Conservation (phyloP, 2,113 vertebrate species). For the Talpa occidentalis region DNA sequence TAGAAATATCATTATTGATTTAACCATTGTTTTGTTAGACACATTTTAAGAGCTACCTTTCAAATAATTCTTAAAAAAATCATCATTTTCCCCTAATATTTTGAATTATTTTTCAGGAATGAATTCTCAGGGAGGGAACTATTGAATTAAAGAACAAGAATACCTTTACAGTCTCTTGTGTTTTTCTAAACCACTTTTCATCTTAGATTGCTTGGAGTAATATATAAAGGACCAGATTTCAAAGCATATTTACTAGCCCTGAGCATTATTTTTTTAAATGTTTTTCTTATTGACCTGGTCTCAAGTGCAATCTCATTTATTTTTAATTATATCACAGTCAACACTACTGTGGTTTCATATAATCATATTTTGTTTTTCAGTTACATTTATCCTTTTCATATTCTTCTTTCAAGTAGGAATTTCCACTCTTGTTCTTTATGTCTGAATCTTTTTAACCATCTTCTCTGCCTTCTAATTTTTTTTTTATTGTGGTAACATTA, state of each 20-base stretch:
- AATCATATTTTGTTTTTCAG: neutral
- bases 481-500: too few species aligned
- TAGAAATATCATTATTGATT: neutral
- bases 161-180: neutral
- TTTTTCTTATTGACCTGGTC: neutral
- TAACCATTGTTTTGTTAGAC: neutral
- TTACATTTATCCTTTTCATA: neutral
- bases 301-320: neutral
- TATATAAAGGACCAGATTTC: neutral
- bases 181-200: constrained; percentile 45
- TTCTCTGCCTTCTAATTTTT: neutral
- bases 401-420: neutral
- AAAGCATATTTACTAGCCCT: neutral
- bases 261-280: neutral
- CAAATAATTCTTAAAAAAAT: constrained; percentile 24
- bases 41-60: constrained; percentile 3
- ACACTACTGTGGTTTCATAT: neutral
- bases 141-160: constrained; percentile 9
- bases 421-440: neutral
- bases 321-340: neutral
- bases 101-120: constrained; percentile 52
- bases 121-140: neutral
- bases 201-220: neutral
- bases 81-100: neutral
- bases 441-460: neutral